phyloP scores from a whole-genome alignment of 2,888 invertebrate genomes.

The Apamea crenata region DNA sequence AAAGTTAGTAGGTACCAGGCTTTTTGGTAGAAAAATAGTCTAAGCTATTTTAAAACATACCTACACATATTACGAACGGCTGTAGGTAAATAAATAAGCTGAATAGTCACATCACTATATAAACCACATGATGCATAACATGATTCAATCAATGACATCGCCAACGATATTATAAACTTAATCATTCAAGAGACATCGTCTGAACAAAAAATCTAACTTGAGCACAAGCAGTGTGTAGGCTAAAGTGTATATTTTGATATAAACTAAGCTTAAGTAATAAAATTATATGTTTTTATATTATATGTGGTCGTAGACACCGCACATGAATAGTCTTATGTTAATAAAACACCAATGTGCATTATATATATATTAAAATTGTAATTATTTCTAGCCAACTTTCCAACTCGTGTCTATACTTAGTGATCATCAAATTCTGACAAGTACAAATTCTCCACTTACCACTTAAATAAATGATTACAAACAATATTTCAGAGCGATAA shows the following conservation, averaged over 20 bases:
- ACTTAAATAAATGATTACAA: neutral
- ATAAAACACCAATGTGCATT: neutral
- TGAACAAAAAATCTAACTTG: constrained; percentile 27
- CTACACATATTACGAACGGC: neutral
- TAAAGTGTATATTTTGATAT: constrained; percentile 2
- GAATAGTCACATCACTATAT: neutral
- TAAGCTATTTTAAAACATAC: neutral
- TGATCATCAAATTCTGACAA: neutral
- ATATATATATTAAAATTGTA: neutral
- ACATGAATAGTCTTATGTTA: neutral
- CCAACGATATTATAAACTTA: constrained; percentile 32
- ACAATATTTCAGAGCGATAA: neutral
- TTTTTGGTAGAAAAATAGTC: neutral
- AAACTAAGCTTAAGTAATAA: constrained; percentile 22
- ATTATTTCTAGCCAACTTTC: neutral
- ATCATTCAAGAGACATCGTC: constrained; percentile 25
- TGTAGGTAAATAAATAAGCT: neutral
- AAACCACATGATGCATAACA: neutral
- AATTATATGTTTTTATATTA: constrained; percentile 29
- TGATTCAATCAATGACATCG: constrained; percentile 41
- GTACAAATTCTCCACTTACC: neutral
- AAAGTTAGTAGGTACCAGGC: neutral
- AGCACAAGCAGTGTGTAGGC: constrained; percentile 23
- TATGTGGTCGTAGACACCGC: constrained; percentile 27
- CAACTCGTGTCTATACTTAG: neutral